A percentile compares a stretch with the other conserved stretches of the same genome.
Evolutionary conservation across 2,797 vertebrate genomes (phyloP).

Genomic region (Xenopus petersii): DNA sequence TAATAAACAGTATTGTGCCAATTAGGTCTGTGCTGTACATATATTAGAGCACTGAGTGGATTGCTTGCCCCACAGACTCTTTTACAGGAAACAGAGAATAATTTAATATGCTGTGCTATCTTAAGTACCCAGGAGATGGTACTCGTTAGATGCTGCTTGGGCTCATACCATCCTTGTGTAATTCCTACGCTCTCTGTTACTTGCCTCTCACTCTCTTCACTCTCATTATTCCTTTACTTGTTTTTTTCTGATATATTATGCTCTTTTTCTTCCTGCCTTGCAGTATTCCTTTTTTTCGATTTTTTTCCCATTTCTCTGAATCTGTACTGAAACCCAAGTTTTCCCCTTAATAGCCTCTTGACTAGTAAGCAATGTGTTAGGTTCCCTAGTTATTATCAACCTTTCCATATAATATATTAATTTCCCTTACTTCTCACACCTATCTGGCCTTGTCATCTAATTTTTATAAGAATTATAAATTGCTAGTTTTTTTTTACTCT

Average conservation of each 20-base stretch:
- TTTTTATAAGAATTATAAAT: too few species aligned
- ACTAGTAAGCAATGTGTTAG: too few species aligned
- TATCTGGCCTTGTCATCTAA: too few species aligned
- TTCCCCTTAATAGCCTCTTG: too few species aligned
- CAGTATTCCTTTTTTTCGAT: neutral
- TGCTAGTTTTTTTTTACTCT: too few species aligned
- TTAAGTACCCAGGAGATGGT: conserved; percentile 29
- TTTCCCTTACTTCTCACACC: too few species aligned
- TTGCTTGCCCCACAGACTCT: neutral
- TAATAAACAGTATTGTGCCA: conserved; percentile 11
- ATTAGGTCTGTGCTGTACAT: conserved; percentile 29
- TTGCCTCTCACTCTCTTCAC: neutral
- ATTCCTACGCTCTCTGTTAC: neutral
- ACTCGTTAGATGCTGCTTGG: conserved; percentile 21
- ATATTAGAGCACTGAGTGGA: conserved; percentile 8
- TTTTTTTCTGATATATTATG: neutral
- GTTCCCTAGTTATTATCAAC: too few species aligned
- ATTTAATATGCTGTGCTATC: conserved; percentile 44
- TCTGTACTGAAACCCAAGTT: too few species aligned
- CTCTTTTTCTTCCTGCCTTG: neutral
- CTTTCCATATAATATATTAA: too few species aligned
- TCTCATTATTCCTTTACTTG: neutral
- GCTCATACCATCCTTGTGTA: conserved; percentile 27
- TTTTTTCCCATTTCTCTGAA: neutral
- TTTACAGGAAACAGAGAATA: conserved; percentile 3